These are phyloP conservation scores for Malacoctenus gilli DNA, from an alignment of 2,797 vertebrate genomes.

Conservation along the genomic window DNA sequence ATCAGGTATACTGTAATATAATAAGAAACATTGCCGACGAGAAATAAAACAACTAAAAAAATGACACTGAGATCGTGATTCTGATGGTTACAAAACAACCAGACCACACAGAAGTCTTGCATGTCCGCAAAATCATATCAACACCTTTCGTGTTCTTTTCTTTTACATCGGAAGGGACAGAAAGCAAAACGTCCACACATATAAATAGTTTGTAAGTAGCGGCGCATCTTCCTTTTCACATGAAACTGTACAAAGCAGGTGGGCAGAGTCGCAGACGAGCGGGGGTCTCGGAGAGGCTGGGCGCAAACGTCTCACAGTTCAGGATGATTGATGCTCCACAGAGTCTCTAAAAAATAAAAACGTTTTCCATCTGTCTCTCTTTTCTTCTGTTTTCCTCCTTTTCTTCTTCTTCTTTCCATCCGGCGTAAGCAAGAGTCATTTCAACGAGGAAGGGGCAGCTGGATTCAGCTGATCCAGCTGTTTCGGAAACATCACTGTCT, in stretches of 20 bases:
- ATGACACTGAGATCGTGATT: conserved; percentile 67
- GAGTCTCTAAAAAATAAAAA: conserved; percentile 44
- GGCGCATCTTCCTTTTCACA: conserved; percentile 59
- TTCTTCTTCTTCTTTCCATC: conserved; percentile 39
- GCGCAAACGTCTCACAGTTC: conserved; percentile 45
- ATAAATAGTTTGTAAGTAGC: conserved; percentile 83
- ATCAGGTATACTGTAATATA: conserved; percentile 87
- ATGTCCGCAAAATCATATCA: conserved; percentile 53
- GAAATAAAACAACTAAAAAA: conserved; percentile 53
- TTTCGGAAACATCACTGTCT: too few species aligned
- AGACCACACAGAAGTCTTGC: conserved; percentile 49
- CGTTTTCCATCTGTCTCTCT: conserved; percentile 17
- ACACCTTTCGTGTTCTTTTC: conserved; percentile 47
- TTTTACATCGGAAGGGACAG: conserved; percentile 57
- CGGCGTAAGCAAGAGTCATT: conserved; percentile 52
- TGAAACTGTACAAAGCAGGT: conserved; percentile 66
- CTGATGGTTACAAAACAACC: conserved; percentile 58
- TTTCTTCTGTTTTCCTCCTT: conserved; percentile 24
- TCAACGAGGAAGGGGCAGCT: conserved; percentile 37
- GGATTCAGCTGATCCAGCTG: conserved; percentile 42
- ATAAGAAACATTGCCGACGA: conserved; percentile 72
- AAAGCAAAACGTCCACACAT: conserved; percentile 71
- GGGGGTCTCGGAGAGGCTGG: conserved; percentile 30
- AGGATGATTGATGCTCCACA: conserved; percentile 47
- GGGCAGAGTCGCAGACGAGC: conserved; percentile 45